Evolutionary conservation across 1,140 invertebrate genomes (phyloP), one percentile per base, ranked within the genome.

Genomic region (Brachionus sp.): DNA sequence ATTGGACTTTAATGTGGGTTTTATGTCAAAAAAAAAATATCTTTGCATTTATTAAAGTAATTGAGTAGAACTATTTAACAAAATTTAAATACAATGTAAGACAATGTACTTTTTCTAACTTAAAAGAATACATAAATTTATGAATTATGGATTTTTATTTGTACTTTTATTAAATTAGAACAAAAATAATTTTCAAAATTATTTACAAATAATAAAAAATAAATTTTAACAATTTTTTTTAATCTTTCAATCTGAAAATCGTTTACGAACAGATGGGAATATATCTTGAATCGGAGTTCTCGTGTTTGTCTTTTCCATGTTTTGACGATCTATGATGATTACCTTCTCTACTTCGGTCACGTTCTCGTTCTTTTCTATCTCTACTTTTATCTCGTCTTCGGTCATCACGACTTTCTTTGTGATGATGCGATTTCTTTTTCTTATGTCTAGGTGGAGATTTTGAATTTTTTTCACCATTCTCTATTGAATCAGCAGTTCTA

Each of bases 371-470:
- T 75, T 46, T 25, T 46, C 44, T 75, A 12, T 75, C 70, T 19
- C 70, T 42, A 29, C 70, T 75, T 13, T 44, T 23, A 29, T 75
- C 70, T 3, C 70, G 37, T 75, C 7, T 23, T 75, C 33, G 39
- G 13, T 46, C 35, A 16, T 39, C 37, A 37, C 68, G 33, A 19
- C 33, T 46, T 19, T 75, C 70, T 75, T 46, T 75, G 33, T 75
- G 70, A 75, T 75, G 70, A 73, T 73, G 68, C 0, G 68, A 73
- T 29, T 75, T 75, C 19, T 46, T 75, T 46, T 75, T 75, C 44
- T 75, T 75, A 25, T 75, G 70, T 75, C 70, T 75, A 6, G 19
- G 25, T 4, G 70, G 70, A 13, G 70, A 75, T n/a, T 35, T 29
- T 13, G 68, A 73, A 9, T 42, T 19, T 39, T 39, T 73, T 16